Base-by-base conservation (phyloP, 1,140 invertebrate genomes). In the Hirudo medicinalis region DNA sequence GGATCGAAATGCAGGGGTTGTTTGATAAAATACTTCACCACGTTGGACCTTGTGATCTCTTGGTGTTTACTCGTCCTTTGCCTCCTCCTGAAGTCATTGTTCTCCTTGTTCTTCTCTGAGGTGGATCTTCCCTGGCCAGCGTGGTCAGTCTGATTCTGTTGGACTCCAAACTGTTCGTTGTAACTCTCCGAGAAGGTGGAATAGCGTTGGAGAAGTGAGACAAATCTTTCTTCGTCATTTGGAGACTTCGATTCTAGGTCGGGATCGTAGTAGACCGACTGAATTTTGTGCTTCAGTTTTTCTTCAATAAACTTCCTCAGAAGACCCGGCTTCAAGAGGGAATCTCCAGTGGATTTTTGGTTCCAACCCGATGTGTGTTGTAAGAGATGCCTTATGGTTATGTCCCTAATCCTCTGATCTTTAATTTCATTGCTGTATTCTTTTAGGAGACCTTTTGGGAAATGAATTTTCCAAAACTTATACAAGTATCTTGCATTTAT, bases 281-380 rank as follows among this genome's bases (percentile, higher is more conserved):
- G 20, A 15, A 60, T 4, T 60, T 27, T 60, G 27, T 60, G 20
- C 27, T 60, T 60, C 55, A 60, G 20, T n/a, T 60, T 60, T 60
- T 60, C 27, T 60, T 60, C 55, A 8, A 60, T 27, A 15, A 60
- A 60, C 27, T 60, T 60, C 15, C 27, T 60, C 27, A 60, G 15
- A 60, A 60, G 60, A 63, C 70, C 71, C 54, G 36, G 32, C 68
- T 55, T 43, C 54, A 78, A 77, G 13, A 78, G 75, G 9, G 77
- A 74, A 72, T 79, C 78, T 2, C 77, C 78, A 2, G 71, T 75
- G 54, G 71, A 54, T 43, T 78, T 76, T 13, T 77, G 74, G 63
- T 79, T 78, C 78, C 78, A 79, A 0, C 78, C 78, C 5, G 75
- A 77, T 17, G 77, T 76, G 72, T 79, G 78, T 32, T 78, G 78